Conservation (phyloP, 2,797 vertebrate species). For the Discoglossus pictus region DNA sequence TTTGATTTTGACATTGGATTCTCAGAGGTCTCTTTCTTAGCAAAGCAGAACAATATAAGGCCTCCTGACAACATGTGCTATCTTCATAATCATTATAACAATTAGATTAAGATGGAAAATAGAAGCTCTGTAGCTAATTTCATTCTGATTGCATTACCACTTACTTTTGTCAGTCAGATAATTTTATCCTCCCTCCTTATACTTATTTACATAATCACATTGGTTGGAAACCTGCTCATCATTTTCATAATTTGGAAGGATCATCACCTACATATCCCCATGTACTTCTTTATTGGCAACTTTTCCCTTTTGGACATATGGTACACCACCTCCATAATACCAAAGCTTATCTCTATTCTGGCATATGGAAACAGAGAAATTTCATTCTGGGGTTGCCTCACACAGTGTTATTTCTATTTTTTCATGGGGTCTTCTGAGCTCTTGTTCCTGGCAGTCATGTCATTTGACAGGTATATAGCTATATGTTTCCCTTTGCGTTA, state of each 20-base stretch:
- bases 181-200: not conserved
- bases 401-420: conserved; percentile 35
- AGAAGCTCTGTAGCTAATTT: conserved; percentile 20
- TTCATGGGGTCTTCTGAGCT: conserved; percentile 32
- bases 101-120: conserved; percentile 39
- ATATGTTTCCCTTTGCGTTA: conserved; percentile 28
- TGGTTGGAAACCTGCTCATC: conserved; percentile 42
- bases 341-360: conserved; percentile 36
- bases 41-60: too few species aligned
- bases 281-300: conserved; percentile 38
- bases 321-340: conserved; percentile 34
- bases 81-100: too few species aligned
- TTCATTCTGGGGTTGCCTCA: conserved; percentile 22
- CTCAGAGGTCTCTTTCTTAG: too few species aligned
- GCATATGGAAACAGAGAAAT: conserved; percentile 16
- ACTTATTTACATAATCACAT: conserved; percentile 11
- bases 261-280: conserved; percentile 29
- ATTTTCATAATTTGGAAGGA: conserved; percentile 17
- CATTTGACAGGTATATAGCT: conserved; percentile 44
- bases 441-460: conserved; percentile 40
- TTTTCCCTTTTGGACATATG: conserved; percentile 43
- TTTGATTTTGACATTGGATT: too few species aligned
- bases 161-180: not conserved
- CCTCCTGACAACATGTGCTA: too few species aligned
- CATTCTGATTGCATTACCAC: conserved; percentile 26